Percentiles rank a stretch among this genome's conserved stretches.
phyloP scores from a whole-genome alignment of 2,888 invertebrate species.

The Pollenia labialis region DNA sequence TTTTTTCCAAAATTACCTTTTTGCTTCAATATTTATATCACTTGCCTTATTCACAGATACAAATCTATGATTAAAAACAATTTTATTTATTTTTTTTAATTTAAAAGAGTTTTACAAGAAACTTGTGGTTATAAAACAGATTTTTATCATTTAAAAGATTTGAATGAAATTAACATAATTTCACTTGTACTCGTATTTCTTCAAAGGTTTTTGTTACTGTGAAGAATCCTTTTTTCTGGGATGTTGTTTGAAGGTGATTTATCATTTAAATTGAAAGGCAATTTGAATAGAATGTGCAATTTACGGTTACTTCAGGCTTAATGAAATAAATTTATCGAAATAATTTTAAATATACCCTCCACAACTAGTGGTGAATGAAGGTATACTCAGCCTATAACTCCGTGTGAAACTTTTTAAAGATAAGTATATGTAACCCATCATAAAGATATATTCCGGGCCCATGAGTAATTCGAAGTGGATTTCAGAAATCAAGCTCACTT shows the following conservation, averaged over 20 bases:
- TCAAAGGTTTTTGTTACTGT: neutral
- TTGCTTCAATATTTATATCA: neutral
- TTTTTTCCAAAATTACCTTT: neutral
- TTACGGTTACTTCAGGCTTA: neutral
- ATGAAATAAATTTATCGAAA: too few relatives aligned
- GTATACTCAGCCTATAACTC: too few relatives aligned
- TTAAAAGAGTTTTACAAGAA: neutral
- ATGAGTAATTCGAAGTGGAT: too few relatives aligned
- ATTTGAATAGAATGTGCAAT: neutral
- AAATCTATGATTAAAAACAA: constrained; percentile 20
- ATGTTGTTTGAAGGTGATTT: constrained; percentile 1
- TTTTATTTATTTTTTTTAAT: neutral
- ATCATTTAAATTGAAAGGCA: constrained; percentile 7
- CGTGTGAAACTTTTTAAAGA: too few relatives aligned
- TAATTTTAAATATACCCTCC: too few relatives aligned
- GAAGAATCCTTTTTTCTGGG: neutral
- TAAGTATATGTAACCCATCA: too few relatives aligned
- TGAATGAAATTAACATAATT: constrained; percentile 52
- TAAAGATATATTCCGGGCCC: too few relatives aligned
- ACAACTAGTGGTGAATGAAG: too few relatives aligned
- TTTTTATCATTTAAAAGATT: constrained; percentile 40
- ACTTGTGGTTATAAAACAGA: constrained; percentile 33
- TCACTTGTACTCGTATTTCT: neutral
- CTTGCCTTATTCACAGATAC: neutral
- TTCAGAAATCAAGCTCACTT: too few relatives aligned